Percentiles rank a stretch among this genome's conserved stretches.
These are phyloP conservation scores for Emys orbicularis DNA, from an alignment of 2,797 vertebrate species.

Conservation along the genomic window DNA sequence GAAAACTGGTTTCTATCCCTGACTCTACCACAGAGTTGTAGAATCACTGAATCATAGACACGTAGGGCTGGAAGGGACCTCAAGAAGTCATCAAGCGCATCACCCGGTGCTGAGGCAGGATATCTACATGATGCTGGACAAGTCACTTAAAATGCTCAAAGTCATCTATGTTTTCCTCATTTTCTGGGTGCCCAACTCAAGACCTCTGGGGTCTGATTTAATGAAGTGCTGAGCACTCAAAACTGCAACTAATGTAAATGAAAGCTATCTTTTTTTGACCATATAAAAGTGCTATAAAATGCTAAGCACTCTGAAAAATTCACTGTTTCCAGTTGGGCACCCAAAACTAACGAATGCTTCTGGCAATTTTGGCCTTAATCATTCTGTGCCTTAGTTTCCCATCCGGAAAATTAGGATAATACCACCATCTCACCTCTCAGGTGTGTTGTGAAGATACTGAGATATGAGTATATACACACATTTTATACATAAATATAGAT, in stretches of 20 bases:
- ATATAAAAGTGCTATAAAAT: not conserved
- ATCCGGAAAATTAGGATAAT: fast-evolving
- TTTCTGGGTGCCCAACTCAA: not conserved
- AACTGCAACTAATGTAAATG: not conserved
- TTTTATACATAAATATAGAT: not conserved
- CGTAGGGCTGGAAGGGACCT: not conserved
- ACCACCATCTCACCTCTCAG: not conserved
- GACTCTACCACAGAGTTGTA: not conserved
- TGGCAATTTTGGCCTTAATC: not conserved
- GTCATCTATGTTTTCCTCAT: not conserved
- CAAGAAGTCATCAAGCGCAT: not conserved
- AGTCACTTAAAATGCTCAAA: not conserved
- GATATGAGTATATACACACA: not conserved
- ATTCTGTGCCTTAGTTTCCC: not conserved
- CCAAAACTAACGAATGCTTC: not conserved
- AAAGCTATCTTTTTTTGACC: not conserved
- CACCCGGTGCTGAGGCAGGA: not conserved
- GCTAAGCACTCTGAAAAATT: not conserved
- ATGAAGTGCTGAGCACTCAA: not conserved
- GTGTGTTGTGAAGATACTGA: not conserved
- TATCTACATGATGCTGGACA: not conserved
- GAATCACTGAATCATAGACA: not conserved
- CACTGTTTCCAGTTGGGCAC: not conserved
- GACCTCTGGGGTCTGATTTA: not conserved
- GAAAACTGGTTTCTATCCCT: not conserved